These are phyloP conservation scores for Scaptomyza montana DNA, from an alignment of 1,140 invertebrate species.

Conservation along the genomic window DNA sequence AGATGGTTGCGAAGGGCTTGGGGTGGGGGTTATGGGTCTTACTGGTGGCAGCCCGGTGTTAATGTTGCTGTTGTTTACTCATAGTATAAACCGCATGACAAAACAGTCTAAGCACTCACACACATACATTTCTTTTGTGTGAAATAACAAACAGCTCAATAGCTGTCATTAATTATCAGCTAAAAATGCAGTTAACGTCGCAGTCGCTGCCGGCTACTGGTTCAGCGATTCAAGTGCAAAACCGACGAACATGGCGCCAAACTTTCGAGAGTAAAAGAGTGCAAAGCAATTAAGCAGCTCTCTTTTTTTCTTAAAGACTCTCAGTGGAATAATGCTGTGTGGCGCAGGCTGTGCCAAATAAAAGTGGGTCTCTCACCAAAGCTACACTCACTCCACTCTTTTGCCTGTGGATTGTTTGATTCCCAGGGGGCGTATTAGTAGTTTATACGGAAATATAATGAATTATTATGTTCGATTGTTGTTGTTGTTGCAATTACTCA, in stretches of 20 bases:
- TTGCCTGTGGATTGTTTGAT: not conserved
- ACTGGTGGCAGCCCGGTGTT: not conserved
- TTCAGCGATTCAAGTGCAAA: not conserved
- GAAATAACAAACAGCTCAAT: constrained; percentile 50
- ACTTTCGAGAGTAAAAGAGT: not conserved
- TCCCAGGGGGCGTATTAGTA: constrained; percentile 42
- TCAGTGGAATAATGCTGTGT: too few relatives aligned
- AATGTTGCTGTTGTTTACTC: constrained; percentile 16
- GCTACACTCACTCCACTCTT: not conserved
- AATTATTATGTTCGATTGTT: constrained; percentile 46
- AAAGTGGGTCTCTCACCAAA: too few relatives aligned
- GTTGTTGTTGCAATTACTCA: constrained; percentile 9
- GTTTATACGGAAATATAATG: constrained; percentile 62
- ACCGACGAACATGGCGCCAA: constrained; percentile 20
- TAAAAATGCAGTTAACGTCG: constrained; percentile 24
- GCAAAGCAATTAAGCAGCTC: too few relatives aligned
- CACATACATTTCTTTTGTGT: not conserved
- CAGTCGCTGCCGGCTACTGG: not conserved
- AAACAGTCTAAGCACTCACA: constrained; percentile 18
- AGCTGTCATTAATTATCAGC: constrained; percentile 62
- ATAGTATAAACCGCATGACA: constrained; percentile 38
- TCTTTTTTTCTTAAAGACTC: too few relatives aligned
- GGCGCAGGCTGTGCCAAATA: too few relatives aligned
- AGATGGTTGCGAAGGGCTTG: not conserved
- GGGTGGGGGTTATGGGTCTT: not conserved